Evolutionary conservation across 1,140 invertebrate genomes (phyloP).

Genomic region (Physella acuta): DNA sequence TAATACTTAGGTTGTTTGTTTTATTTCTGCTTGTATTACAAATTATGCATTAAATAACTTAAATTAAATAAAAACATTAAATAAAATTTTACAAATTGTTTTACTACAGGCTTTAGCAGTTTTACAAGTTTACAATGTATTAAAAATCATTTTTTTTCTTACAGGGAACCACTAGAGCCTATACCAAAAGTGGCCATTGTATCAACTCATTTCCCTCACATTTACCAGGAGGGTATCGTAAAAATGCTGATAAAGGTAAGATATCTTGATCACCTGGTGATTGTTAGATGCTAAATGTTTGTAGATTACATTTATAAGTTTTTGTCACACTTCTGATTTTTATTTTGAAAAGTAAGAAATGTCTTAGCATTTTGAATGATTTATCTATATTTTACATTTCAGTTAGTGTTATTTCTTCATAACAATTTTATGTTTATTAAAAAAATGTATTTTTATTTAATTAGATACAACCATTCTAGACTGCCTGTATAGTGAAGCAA

Average conservation of each 20-base stretch:
- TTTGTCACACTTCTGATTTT: no score
- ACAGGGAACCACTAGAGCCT: conserved; percentile 74
- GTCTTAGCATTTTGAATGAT: background rate
- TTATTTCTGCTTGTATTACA: background rate
- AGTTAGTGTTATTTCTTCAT: no score
- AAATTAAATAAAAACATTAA: background rate
- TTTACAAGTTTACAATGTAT: background rate
- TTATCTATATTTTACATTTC: no score
- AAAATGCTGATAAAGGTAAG: conserved; percentile 26
- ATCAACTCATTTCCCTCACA: conserved; percentile 67
- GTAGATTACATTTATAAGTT: background rate
- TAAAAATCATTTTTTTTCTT: background rate
- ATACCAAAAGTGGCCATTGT: conserved; percentile 70
- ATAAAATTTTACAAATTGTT: background rate
- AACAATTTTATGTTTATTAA: no score
- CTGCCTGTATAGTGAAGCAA: conserved; percentile 72
- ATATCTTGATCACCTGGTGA: background rate
- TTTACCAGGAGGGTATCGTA: conserved; percentile 74
- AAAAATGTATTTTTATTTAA: no score
- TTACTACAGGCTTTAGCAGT: background rate
- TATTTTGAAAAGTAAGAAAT: background rate
- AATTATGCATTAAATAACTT: background rate
- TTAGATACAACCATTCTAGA: conserved; percentile 70
- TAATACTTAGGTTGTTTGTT: background rate
- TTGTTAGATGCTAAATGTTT: background rate